Evolutionary conservation across 2,888 invertebrate species (phyloP).

Genomic region (Glomeris marginata): DNA sequence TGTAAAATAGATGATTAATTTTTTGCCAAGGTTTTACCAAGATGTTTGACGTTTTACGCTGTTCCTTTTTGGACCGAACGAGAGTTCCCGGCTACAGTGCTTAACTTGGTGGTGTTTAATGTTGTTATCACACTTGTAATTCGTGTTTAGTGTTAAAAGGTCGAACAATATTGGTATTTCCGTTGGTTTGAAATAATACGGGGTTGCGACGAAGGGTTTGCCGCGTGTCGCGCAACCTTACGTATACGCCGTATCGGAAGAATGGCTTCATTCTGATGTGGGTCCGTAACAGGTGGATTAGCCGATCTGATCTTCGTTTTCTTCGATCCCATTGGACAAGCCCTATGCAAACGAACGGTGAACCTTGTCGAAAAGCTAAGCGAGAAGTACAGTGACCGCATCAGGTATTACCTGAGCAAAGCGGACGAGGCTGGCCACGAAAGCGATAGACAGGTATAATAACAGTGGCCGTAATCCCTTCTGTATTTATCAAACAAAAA

Average conservation of each 20-base stretch:
- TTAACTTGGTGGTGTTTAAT: too few species aligned
- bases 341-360: conserved; percentile 40
- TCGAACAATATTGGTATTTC: too few species aligned
- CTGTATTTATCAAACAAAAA: not conserved
- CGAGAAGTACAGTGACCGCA: conserved; percentile 36
- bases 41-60: too few species aligned
- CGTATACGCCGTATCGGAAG: not conserved
- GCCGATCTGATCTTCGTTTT: conserved; percentile 43
- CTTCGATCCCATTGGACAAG: conserved; percentile 44
- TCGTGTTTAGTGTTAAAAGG: too few species aligned
- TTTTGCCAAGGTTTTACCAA: too few species aligned
- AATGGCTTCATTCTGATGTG: not conserved
- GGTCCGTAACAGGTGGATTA: conserved; percentile 23
- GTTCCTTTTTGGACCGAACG: too few species aligned
- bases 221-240: too few species aligned
- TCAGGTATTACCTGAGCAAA: conserved; percentile 40
- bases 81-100: too few species aligned
- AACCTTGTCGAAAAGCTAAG: conserved; percentile 39
- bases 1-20: too few species aligned
- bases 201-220: too few species aligned
- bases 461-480: not conserved
- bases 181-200: too few species aligned
- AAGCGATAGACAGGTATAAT: conserved; percentile 37
- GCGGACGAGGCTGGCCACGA: conserved; percentile 43
- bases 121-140: too few species aligned